phyloP scores from a whole-genome alignment of 2,888 invertebrate species.

The Ommatoiulus sabulosus region DNA sequence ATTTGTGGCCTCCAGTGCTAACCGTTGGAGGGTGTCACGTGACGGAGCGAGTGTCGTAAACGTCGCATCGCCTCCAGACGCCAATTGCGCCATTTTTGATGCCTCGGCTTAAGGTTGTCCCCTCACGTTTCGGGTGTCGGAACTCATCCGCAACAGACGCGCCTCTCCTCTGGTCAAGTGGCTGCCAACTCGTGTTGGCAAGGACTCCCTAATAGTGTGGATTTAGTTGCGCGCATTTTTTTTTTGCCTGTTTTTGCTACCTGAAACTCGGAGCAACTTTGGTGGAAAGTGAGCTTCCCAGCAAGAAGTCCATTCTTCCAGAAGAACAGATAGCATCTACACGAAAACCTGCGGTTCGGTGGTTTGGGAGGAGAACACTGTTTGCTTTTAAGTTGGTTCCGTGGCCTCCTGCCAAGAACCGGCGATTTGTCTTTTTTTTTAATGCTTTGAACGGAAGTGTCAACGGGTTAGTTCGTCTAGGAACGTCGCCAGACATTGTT shows the following conservation, averaged over 20 bases:
- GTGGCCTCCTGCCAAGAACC: conserved; percentile 8
- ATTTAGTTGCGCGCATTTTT: conserved; percentile 6
- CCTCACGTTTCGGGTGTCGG: neutral
- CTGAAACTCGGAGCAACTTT: neutral
- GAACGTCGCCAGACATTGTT: neutral
- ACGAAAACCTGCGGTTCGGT: conserved; percentile 17
- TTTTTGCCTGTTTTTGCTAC: neutral
- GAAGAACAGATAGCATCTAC: conserved; percentile 16
- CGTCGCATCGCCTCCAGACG: conserved; percentile 12
- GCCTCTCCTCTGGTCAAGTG: conserved; percentile 24
- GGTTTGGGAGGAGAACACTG: neutral
- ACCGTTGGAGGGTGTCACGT: conserved; percentile 13
- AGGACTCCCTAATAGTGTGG: neutral
- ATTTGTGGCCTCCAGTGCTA: neutral
- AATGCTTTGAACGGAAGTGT: conserved; percentile 2
- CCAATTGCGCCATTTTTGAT: neutral
- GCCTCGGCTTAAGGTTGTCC: neutral
- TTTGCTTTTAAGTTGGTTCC: neutral
- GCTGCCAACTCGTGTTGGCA: neutral
- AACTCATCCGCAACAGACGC: conserved; percentile 36
- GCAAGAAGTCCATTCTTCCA: conserved; percentile 40
- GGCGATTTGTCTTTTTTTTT: neutral
- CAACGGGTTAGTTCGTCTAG: neutral
- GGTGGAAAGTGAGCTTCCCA: neutral
- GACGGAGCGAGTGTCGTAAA: neutral